Conservation (phyloP, 2,888 invertebrate species). For the Pollenia griseotomentosa region DNA sequence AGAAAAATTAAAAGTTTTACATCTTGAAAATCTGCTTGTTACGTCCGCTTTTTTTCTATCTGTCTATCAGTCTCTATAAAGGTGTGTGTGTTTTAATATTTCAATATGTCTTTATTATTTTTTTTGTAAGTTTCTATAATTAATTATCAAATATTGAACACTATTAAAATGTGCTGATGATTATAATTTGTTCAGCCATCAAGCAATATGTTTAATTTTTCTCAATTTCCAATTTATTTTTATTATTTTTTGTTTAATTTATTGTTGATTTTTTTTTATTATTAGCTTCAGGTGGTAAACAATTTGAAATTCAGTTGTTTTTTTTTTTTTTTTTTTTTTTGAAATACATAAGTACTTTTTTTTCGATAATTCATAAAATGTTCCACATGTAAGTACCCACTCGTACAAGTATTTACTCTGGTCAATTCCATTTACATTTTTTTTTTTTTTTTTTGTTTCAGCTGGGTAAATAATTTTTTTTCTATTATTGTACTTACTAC, state of each 20-base stretch:
- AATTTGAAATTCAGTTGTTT: constrained; percentile 9
- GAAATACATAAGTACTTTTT: not conserved
- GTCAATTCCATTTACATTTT: not conserved
- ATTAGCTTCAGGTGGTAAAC: constrained; percentile 58
- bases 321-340: no score
- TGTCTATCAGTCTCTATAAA: not conserved
- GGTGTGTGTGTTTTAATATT: not conserved
- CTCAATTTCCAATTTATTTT: constrained; percentile 2
- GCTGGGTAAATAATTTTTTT: constrained; percentile 32
- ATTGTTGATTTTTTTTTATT: constrained; percentile 5
- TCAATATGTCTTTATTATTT: not conserved
- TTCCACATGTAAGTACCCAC: constrained; percentile 35
- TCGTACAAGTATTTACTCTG: constrained; percentile 8
- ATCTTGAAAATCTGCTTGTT: constrained; percentile 1
- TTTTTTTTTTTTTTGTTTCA: constrained; percentile 33
- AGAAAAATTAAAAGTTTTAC: constrained; percentile 8
- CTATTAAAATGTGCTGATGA: constrained; percentile 26
- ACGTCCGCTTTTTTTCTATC: not conserved
- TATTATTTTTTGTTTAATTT: constrained; percentile 19
- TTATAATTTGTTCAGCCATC: constrained; percentile 6
- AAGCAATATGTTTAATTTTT: constrained; percentile 55
- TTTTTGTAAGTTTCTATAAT: constrained; percentile 6
- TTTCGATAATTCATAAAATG: constrained; percentile 34
- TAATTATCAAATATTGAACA: constrained; percentile 5
- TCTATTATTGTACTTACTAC: constrained; percentile 29